phyloP scores from a whole-genome alignment of 2,888 invertebrate genomes.

The Microctonus brassicae region DNA sequence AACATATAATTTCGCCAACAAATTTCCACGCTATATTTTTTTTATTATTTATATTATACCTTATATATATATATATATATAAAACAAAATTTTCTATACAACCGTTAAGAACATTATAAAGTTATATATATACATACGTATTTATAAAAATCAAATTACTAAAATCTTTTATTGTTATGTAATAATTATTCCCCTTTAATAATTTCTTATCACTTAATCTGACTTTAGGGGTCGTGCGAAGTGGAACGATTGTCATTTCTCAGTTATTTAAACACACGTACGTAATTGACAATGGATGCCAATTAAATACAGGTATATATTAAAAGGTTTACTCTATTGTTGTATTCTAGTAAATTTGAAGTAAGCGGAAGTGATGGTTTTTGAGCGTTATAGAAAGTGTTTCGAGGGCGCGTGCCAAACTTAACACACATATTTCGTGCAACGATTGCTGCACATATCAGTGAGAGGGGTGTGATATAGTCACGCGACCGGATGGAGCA shows the following conservation, averaged over 20 bases:
- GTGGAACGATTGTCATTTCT: slow-evolving; percentile 21
- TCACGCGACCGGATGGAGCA: slow-evolving; percentile 68
- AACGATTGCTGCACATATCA: slow-evolving; percentile 21
- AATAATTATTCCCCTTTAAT: neutral
- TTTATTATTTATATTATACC: no score
- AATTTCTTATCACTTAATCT: slow-evolving; percentile 7
- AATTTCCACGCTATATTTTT: neutral
- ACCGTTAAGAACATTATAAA: slow-evolving; percentile 23
- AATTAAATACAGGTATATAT: slow-evolving; percentile 15
- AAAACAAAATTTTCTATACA: neutral
- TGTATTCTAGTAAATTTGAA: slow-evolving; percentile 27
- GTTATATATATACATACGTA: no score
- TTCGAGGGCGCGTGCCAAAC: slow-evolving; percentile 52
- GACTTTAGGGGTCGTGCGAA: slow-evolving; percentile 34
- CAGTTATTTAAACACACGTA: slow-evolving; percentile 19
- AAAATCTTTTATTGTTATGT: neutral
- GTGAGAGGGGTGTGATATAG: slow-evolving; percentile 34
- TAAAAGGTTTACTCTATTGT: slow-evolving; percentile 40
- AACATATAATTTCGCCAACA: slow-evolving; percentile 32
- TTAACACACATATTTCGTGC: slow-evolving; percentile 7
- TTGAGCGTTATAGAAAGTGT: slow-evolving; percentile 63
- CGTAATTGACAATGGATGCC: neutral
- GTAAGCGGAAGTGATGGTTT: slow-evolving; percentile 53
- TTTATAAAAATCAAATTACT: no score
- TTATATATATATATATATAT: no score